These are phyloP conservation scores for Tinamus major DNA, from an alignment of 2,797 vertebrate species.

Conservation along the genomic window DNA sequence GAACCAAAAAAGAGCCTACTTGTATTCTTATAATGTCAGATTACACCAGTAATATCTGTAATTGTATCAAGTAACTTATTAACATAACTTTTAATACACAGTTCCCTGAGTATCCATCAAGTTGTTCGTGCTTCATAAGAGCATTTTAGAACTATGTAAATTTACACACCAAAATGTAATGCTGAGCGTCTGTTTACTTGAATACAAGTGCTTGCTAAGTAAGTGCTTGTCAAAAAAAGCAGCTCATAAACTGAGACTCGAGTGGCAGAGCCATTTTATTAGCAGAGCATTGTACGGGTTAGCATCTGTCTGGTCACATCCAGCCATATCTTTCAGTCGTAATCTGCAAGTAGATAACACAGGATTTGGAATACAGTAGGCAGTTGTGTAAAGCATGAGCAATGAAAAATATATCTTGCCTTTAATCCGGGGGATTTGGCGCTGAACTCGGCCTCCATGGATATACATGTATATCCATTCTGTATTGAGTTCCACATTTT, in stretches of 20 bases:
- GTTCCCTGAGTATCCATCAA: not conserved
- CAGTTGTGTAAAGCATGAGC: constrained; percentile 54
- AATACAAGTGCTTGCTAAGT: not conserved
- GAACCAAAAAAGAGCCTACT: not conserved
- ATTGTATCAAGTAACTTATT: not conserved
- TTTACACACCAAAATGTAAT: not conserved
- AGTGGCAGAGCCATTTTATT: not conserved
- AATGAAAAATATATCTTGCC: constrained; percentile 54
- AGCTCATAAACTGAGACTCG: not conserved
- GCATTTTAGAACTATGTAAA: not conserved
- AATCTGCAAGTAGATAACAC: constrained; percentile 28
- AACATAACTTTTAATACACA: not conserved
- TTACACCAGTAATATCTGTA: not conserved
- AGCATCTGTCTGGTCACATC: constrained; percentile 54
- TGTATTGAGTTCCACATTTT: constrained; percentile 49
- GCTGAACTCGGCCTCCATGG: constrained; percentile 29
- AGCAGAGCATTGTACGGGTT: not conserved
- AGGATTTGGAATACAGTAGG: constrained; percentile 61
- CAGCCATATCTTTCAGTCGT: constrained; percentile 5
- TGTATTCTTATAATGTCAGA: not conserved
- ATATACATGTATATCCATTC: constrained; percentile 24
- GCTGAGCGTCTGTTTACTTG: not conserved
- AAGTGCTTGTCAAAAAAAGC: not conserved
- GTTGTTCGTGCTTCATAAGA: not conserved
- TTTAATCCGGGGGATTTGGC: constrained; percentile 57